phyloP scores from a whole-genome alignment of 2,113 vertebrate species.

The Pelecanus crispus region DNA sequence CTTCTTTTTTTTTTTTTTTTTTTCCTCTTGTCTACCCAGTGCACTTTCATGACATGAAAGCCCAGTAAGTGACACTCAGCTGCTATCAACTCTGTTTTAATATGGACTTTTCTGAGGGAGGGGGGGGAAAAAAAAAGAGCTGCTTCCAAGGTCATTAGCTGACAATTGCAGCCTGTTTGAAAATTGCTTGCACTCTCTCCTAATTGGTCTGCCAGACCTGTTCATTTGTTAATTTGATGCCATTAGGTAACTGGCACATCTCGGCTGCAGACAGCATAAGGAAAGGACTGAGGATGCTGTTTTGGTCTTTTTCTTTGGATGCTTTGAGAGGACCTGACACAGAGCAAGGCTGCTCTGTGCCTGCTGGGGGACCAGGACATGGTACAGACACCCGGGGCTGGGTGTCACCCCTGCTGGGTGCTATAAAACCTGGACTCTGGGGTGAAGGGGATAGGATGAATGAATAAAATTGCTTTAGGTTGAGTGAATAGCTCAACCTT shows the following conservation, averaged over 20 bases:
- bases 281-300: not conserved
- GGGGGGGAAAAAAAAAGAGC: not conserved
- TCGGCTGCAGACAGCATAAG: not conserved
- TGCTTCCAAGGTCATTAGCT: slow-evolving; percentile 43
- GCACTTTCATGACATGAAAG: not conserved
- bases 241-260: slow-evolving; percentile 41
- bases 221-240: slow-evolving; percentile 63
- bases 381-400: not conserved
- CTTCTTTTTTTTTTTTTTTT: too few relatives aligned
- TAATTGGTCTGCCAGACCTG: slow-evolving; percentile 54
- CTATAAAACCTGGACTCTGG: not conserved
- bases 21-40: not conserved
- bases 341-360: not conserved
- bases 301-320: not conserved
- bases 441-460: not conserved
- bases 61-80: slow-evolving; percentile 3
- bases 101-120: not conserved
- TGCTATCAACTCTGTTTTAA: slow-evolving; percentile 21
- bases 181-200: slow-evolving; percentile 37
- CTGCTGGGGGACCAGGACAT: not conserved
- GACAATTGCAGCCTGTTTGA: slow-evolving; percentile 42
- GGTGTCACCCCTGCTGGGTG: not conserved
- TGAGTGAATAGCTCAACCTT: not conserved
- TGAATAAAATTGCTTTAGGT: not conserved
- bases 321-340: not conserved